Evolutionary conservation across 2,113 vertebrate species (phyloP).

Genomic region (Ifrita kowaldi): DNA sequence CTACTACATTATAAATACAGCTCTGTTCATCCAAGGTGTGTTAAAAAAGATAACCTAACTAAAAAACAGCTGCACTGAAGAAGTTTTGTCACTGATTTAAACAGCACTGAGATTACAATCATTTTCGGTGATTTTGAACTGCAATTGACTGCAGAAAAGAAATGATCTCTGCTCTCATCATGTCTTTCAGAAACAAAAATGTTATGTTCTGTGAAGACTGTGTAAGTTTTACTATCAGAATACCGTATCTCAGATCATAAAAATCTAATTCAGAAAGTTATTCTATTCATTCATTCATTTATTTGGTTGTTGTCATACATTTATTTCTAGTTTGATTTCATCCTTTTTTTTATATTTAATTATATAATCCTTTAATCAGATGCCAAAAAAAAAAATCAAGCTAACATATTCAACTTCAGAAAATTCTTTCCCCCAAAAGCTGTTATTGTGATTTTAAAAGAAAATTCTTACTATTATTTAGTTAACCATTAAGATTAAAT

Average conservation of each 20-base stretch:
- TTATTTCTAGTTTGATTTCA: neutral
- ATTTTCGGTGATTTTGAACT: neutral
- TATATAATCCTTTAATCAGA: slow-evolving; percentile 19
- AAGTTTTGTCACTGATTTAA: neutral
- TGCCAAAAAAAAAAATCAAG: neutral
- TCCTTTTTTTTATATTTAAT: slow-evolving; percentile 24
- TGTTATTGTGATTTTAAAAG: slow-evolving; percentile 53
- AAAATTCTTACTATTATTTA: slow-evolving; percentile 32
- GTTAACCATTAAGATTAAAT: slow-evolving; percentile 40
- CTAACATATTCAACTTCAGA: slow-evolving; percentile 23
- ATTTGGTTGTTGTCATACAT: neutral
- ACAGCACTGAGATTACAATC: neutral
- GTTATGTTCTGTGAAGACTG: neutral
- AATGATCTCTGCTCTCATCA: neutral
- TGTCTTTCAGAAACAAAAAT: neutral
- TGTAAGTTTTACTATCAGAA: neutral
- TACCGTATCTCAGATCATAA: neutral
- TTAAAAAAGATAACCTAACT: neutral
- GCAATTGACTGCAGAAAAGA: neutral
- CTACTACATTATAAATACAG: neutral
- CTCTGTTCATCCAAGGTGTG: neutral
- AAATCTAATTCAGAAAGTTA: neutral
- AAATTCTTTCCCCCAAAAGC: slow-evolving; percentile 31
- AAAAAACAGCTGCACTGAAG: neutral
- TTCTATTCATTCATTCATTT: neutral